Evolutionary conservation across 2,113 vertebrate species (phyloP).

Genomic region (Phocoena sinus): DNA sequence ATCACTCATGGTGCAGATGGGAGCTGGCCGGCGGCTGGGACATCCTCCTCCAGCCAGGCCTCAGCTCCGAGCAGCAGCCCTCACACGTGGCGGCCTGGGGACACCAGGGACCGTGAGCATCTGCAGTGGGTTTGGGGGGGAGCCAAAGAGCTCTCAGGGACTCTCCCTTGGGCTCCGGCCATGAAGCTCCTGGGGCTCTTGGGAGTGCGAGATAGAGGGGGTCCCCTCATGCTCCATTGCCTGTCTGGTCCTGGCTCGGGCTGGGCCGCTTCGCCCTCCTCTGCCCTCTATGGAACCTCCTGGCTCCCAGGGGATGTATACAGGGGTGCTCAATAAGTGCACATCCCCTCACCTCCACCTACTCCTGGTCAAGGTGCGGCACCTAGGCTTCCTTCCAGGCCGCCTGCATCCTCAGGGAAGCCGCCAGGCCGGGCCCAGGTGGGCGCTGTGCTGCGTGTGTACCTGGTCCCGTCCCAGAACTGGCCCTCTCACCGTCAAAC

Average conservation of each 20-base stretch:
- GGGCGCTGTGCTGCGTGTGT: background rate
- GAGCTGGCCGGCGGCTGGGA: background rate
- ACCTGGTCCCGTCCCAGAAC: background rate
- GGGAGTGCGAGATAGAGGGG: background rate
- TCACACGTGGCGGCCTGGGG: background rate
- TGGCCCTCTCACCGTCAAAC: background rate
- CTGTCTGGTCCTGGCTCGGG: background rate
- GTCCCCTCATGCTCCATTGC: background rate
- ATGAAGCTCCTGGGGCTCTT: background rate
- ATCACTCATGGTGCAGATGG: slow-evolving; percentile 88
- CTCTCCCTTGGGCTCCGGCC: background rate
- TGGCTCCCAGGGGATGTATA: background rate
- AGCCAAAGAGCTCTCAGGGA: background rate
- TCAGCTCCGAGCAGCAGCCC: background rate
- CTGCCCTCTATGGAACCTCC: background rate
- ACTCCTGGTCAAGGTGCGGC: background rate
- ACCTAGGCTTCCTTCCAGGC: background rate
- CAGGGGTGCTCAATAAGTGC: background rate
- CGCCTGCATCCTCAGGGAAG: background rate
- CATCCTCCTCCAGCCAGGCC: slow-evolving; percentile 36
- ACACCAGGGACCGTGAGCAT: background rate
- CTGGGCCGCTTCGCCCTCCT: background rate
- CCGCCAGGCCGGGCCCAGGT: background rate
- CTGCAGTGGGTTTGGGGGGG: background rate
- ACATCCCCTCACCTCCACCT: background rate